Conservation (phyloP, 2,888 invertebrate genomes). For the Hedya salicella region DNA sequence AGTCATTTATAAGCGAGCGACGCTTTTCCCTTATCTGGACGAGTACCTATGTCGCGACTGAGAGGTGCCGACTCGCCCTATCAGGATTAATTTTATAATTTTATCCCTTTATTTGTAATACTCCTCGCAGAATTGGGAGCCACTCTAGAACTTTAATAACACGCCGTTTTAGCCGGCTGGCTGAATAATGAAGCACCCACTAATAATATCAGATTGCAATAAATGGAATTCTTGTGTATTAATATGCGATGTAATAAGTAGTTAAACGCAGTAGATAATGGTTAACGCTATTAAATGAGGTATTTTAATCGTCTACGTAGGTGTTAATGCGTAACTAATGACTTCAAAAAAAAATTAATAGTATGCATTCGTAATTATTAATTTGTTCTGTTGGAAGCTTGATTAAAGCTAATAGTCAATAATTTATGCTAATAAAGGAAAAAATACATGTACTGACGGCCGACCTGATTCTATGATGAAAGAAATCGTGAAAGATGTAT, state of each 20-base stretch:
- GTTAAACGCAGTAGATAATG: background rate
- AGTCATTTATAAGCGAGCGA: conserved; percentile 84
- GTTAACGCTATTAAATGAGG: background rate
- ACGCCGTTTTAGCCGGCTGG: conserved; percentile 3
- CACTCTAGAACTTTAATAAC: conserved; percentile 30
- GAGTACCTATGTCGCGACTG: conserved; percentile 79
- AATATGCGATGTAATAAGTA: background rate
- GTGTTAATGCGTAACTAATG: background rate
- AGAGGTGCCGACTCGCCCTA: conserved; percentile 84
- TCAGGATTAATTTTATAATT: conserved; percentile 83
- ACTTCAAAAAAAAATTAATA: background rate
- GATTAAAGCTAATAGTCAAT: background rate
- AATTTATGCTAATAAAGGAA: background rate
- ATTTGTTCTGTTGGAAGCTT: background rate
- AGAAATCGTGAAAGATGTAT: background rate
- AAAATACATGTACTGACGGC: background rate
- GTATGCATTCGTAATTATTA: background rate
- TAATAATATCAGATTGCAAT: conserved; percentile 12
- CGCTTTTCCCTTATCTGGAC: conserved; percentile 83
- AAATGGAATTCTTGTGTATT: background rate
- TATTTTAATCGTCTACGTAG: background rate
- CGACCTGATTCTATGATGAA: conserved; percentile 3
- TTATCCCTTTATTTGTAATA: conserved; percentile 70
- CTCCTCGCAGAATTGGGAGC: conserved; percentile 49
- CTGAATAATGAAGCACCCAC: background rate